phyloP scores from a whole-genome alignment of 2,888 invertebrate genomes.

The Hemithea aestivaria region DNA sequence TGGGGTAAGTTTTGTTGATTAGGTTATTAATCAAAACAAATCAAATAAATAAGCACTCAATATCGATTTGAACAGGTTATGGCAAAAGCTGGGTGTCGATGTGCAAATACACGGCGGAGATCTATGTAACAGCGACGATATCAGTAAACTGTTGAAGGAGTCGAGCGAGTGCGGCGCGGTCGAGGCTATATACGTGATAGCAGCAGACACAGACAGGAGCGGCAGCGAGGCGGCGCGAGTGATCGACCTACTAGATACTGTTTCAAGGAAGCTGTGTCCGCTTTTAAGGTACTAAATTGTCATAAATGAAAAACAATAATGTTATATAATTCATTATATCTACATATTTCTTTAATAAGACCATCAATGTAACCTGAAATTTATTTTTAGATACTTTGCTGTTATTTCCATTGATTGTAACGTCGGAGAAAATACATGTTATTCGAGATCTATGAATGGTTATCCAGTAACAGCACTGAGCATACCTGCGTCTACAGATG shows the following conservation, averaged over 20 bases:
- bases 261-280: slow-evolving; percentile 1
- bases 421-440: slow-evolving; percentile 26
- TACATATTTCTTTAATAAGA: too few species aligned
- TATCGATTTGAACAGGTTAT: too few species aligned
- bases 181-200: slow-evolving; percentile 4
- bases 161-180: too few species aligned
- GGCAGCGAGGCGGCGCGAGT: background rate
- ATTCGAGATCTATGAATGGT: slow-evolving; percentile 22
- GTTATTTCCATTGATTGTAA: slow-evolving; percentile 18
- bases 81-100: too few species aligned
- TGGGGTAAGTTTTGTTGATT: too few species aligned
- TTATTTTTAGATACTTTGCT: slow-evolving; percentile 30
- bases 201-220: background rate
- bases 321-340: too few species aligned
- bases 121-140: too few species aligned
- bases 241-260: slow-evolving; percentile 2
- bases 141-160: too few species aligned
- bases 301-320: too few species aligned
- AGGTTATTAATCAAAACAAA: too few species aligned
- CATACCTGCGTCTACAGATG: slow-evolving; percentile 14
- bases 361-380: background rate
- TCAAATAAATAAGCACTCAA: too few species aligned
- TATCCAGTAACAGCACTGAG: slow-evolving; percentile 29
- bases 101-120: too few species aligned
- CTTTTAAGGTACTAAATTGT: slow-evolving; percentile 13